phyloP scores from a whole-genome alignment of 2,113 vertebrate species.

The Coptodon rendalli region DNA sequence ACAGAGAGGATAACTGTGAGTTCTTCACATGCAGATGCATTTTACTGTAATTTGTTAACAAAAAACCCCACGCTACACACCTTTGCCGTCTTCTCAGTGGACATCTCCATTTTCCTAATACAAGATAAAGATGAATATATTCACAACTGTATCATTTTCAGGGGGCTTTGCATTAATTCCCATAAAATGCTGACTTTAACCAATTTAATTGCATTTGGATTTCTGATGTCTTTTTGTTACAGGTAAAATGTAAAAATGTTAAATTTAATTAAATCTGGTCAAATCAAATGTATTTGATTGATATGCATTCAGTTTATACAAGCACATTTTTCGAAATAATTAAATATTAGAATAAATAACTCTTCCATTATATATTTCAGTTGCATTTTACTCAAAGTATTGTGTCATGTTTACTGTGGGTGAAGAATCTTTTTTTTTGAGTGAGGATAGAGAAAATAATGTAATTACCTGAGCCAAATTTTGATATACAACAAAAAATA shows the following conservation, averaged over 20 bases:
- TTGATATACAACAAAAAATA: constrained; percentile 45
- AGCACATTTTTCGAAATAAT: not conserved
- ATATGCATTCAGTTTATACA: not conserved
- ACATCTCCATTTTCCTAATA: constrained; percentile 31
- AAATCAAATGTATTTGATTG: not conserved
- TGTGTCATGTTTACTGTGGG: not conserved
- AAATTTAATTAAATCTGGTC: not conserved
- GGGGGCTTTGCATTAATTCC: not conserved
- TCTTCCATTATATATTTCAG: not conserved
- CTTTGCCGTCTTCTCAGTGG: constrained; percentile 21
- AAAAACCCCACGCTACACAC: not conserved
- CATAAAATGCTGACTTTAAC: not conserved
- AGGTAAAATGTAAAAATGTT: not conserved
- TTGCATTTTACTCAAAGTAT: not conserved
- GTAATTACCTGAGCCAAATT: constrained; percentile 50
- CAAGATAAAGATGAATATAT: not conserved
- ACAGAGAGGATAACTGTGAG: not conserved
- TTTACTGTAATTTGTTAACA: not conserved
- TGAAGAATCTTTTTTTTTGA: not conserved
- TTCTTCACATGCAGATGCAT: not conserved
- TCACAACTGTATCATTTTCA: not conserved
- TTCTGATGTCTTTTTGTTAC: not conserved
- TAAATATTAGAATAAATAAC: not conserved
- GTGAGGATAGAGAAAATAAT: not conserved
- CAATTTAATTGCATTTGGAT: not conserved